Evolutionary conservation across 2,888 invertebrate species (phyloP), one percentile per base, ranked within the genome.

Genomic region (Platycheirus albimanus): DNA sequence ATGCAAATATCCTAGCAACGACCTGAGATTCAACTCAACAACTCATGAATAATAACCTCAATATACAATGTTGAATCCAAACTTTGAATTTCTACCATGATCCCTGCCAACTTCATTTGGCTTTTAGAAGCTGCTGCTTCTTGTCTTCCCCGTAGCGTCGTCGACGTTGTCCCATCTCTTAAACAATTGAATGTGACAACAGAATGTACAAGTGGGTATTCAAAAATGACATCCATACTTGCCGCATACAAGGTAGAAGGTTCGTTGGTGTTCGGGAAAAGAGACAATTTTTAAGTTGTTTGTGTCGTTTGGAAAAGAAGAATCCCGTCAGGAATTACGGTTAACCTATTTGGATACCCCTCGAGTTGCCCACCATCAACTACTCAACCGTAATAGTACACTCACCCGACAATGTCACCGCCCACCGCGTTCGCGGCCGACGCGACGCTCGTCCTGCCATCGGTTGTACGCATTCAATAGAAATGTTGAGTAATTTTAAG

Each of bases 1-100:
- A 79, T 79, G 79, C 52, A 79, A 79, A 79, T 69, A 61, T 63
- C 33, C 33, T 47, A 69, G 74, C 36, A 47, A 64, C 58, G 61
- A 45, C 61, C 61, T 61, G 61, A 45, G 61, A 61, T 61, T 61
- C 61, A 41, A 71, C 61, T 54, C 72, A 67, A 61, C 41, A 54
- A 49, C 63, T 70, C 70, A 80, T 80, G 75, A 75, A 80, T 75
- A 75, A 75, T 56, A 43, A 49, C 43, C 63, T 63, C 19, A 41
- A 30, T 52, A 45, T 24, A 52, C 45, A 54, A 56, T 49, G 56
- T 56, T 43, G 54, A 69, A 69, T 69, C 69, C 56, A 64, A 64
- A 69, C 64, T 69, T 47, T 43, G 36, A 58, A 51, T 74, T 7
- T 41, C 33, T 41, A 33, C 30, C 51, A 28, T 47, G 54, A 54